Base-by-base conservation (phyloP, 2,888 invertebrate species). In the Cerastis rubricosa region DNA sequence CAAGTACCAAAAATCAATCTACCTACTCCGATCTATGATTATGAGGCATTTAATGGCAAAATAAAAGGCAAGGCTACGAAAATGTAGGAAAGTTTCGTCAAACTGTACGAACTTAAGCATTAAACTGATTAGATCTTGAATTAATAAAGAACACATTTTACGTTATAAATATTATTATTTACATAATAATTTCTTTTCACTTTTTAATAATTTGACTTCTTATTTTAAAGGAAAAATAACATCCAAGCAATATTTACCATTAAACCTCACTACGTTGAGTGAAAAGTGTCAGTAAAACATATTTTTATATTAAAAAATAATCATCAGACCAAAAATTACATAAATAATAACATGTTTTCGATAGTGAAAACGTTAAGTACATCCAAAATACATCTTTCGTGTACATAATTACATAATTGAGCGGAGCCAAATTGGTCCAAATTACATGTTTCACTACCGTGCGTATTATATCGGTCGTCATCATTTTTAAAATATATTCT, bases 321-420 rank as follows among this genome's bases (percentile, higher is more conserved):
- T 85, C 72, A 80, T 78, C 59, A 25, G 65, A 29, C n/a, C 64
- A 49, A 45, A 76, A 80, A 81, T 82, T 78, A 77, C 70, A 59
- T 78, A 66, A 81, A 86, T 84, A 84, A 84, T 78, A 76, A 81
- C 68, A 51, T 82, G 76, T 78, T 80, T 69, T 79, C 57, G 43
- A 82, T 70, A 72, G 77, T 76, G 74, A 80, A 80, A 86, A 83
- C 75, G 79, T 83, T 81, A 88, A 86, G 77, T 80, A 82, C 76
- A 74, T 74, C 68, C 74, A 81, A 85, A 88, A 81, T 81, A 84
- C 65, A 80, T 76, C 43, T 76, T 87, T 84, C 80, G 85, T 82
- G 83, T 45, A 61, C 76, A 74, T 87, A 79, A 88, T 88, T 83
- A 88, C 80, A 88, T 88, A 87, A 88, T 88, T 84, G 88, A 83